phyloP scores from a whole-genome alignment of 2,888 invertebrate species.

The Tinea pellionella region DNA sequence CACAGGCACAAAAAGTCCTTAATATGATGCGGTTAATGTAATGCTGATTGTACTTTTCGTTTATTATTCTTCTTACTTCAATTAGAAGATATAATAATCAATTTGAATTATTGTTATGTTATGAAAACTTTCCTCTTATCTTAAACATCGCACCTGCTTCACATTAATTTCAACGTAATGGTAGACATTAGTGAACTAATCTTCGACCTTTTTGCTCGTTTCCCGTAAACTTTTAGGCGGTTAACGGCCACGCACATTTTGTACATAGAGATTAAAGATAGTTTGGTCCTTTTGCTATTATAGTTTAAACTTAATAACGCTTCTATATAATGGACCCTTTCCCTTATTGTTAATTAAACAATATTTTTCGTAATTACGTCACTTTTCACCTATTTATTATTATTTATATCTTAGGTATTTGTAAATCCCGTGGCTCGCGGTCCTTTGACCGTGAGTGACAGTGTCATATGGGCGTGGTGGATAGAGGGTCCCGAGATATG shows the following conservation, averaged over 20 bases:
- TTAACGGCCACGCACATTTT: constrained; percentile 14
- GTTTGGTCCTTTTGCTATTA: constrained; percentile 10
- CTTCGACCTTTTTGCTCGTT: constrained; percentile 15
- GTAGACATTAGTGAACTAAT: constrained; percentile 15
- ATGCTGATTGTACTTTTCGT: no score
- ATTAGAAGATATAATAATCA: no score
- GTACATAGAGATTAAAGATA: constrained; percentile 12
- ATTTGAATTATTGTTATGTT: not conserved
- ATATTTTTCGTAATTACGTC: constrained; percentile 24
- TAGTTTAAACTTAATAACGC: constrained; percentile 4
- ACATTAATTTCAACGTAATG: constrained; percentile 14
- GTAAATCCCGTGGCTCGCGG: no score
- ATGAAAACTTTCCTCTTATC: not conserved
- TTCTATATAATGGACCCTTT: not conserved
- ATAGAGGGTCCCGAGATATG: no score
- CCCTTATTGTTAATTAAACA: constrained; percentile 25
- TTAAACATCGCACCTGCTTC: constrained; percentile 12
- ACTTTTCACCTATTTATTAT: not conserved
- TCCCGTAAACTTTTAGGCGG: constrained; percentile 13
- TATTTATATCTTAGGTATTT: no score
- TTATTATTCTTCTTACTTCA: no score
- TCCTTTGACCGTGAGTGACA: no score
- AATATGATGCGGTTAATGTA: no score
- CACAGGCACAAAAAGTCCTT: no score
- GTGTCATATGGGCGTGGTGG: no score